Base-by-base conservation (phyloP, 2,888 invertebrate species). In the Tenthredo livida region DNA sequence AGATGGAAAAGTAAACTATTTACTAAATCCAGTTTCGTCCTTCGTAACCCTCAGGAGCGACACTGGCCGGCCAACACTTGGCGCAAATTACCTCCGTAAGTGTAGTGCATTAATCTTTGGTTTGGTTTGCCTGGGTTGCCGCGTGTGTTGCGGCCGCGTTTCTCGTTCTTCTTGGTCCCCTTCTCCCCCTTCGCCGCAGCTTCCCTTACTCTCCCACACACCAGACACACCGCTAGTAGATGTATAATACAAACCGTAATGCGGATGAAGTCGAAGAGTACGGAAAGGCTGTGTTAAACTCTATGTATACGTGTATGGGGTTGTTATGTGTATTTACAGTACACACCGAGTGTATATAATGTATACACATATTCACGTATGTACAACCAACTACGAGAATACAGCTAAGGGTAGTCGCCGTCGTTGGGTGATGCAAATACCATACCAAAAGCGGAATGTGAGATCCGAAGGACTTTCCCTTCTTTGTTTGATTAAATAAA, bases 41-140 rank as follows among this genome's bases (percentile, higher is more conserved):
- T 54, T 5, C 29, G 77, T 10, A 54, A 40, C 80, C 58, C 80
- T 58, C 78, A 78, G 25, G 37, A 40, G 75, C 75, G 43, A 75
- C 84, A 65, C 77, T 33, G 77, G 89, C 92, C 90, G 40, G 89
- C 92, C 90, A 90, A 92, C 92, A 92, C 92, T 92, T 92, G 92
- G 92, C 90, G 91, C 92, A 93, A 93, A 93, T 93, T 93, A 92
- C 93, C 93, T 92, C 88, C 91, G 92, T 92, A 93, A 92, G 92
- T 92, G 92, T 92, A 92, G 91, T 92, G 92, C 93, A 93, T 93
- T 93, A 93, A 93, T 93, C 93, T 93, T 93, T 93, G 93, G 93
- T 93, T 93, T 92, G 91, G 92, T 92, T 90, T 90, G 90, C 90
- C 90, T 89, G 90, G 86, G 67, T 80, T 85, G 88, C 87, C 92